Evolutionary conservation across 1,140 invertebrate species (phyloP), one percentile per base, ranked within the genome.

Genomic region (Neodiprion lecontei): DNA sequence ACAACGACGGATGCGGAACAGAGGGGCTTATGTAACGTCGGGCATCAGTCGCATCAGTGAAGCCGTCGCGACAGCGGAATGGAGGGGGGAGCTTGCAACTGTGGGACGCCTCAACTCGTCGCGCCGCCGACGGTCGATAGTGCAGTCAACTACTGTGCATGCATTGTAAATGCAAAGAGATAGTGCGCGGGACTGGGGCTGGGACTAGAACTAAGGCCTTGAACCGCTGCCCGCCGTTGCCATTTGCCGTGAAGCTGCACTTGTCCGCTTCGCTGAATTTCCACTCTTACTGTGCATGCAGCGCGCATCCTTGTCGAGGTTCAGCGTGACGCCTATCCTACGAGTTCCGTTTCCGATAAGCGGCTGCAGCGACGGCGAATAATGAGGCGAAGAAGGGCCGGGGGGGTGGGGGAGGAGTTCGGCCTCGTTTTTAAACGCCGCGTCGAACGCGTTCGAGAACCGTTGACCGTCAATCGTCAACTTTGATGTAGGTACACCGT

Each of bases 201-300:
- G 14, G 48, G 48, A 70, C 48, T 17, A 69, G 17, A 21, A 0
- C 17, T 48, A 40, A 40, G 48, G 23, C 48, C 48, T n/a, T n/a
- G n/a, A 70, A 40, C n/a, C n/a, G 47, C 48, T 40, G 23, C n/a
- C 23, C 47, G n/a, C 7, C 23, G 14, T 48, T 17, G 48, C 10
- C 14, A 28, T 48, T 84, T 87, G 83, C 80, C 81, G 82, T 86
- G 87, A 88, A 88, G 90, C 89, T 90, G 90, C 87, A 88, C 85
- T 90, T 89, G 89, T 90, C 90, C 89, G 88, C 88, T 90, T 85
- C 86, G 88, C 88, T 88, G 88, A 83, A 89, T 85, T 90, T 89
- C 89, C 89, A 89, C 87, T 65, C 17, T 61, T 11, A 61, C 10
- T 65, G 61, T 65, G 17, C 17, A 65, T 65, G 12, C 12, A 7